phyloP scores from a whole-genome alignment of 1,140 invertebrate genomes.

The Hetaerina americana region DNA sequence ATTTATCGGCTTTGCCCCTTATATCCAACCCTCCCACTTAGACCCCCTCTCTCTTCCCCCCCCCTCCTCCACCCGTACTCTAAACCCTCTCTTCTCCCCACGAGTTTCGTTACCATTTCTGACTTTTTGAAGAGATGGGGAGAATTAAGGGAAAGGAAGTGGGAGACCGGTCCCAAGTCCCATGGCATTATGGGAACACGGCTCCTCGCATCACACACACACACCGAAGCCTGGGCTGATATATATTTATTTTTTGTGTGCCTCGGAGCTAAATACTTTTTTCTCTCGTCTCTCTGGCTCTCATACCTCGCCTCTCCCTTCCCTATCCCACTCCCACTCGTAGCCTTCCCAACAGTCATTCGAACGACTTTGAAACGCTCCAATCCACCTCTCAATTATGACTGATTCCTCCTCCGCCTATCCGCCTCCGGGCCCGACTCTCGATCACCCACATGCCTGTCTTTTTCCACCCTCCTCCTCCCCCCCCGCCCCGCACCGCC shows the following conservation, averaged over 20 bases:
- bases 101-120: not conserved
- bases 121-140: not conserved
- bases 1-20: not conserved
- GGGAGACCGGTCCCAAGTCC: not conserved
- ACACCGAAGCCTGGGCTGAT: not conserved
- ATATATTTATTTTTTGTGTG: not conserved
- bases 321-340: no score
- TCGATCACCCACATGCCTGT: no score
- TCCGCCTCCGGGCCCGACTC: not conserved
- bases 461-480: not conserved
- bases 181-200: not conserved
- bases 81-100: not conserved
- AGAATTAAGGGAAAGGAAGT: no score
- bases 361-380: not conserved
- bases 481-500: not conserved
- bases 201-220: not conserved
- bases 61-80: no score
- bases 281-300: not conserved
- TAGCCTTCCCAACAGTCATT: no score
- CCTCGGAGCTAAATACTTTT: not conserved
- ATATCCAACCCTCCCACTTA: no score
- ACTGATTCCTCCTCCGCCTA: not conserved
- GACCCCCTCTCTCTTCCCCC: no score
- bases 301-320: no score
- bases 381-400: not conserved